phyloP scores from a whole-genome alignment of 35 echinoderm and acorn worm species.

The Holothuria glaberrima region DNA sequence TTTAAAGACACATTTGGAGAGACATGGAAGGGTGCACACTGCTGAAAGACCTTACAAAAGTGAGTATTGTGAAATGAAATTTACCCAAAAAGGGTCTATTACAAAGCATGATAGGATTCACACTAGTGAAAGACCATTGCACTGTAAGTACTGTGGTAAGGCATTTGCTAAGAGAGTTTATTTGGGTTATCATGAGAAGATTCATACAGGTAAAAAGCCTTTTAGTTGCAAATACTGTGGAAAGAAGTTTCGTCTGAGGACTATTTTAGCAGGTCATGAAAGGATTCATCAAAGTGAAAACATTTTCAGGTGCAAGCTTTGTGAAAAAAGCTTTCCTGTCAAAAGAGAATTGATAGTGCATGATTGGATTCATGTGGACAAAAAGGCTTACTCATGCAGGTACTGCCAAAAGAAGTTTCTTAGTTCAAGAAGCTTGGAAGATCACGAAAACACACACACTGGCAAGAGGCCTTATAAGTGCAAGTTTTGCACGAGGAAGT shows the following conservation, averaged over 20 bases:
- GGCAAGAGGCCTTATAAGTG: background rate
- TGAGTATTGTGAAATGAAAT: background rate
- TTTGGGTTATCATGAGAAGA: background rate
- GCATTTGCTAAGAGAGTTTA: background rate
- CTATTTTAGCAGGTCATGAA: no score
- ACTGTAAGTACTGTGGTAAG: background rate
- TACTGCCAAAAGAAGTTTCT: no score
- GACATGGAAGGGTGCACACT: background rate
- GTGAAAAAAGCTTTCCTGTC: background rate
- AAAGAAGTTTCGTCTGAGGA: background rate
- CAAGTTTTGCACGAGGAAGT: background rate
- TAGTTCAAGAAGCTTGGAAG: no score
- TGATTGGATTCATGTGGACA: background rate
- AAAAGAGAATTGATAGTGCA: no score
- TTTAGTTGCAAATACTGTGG: background rate
- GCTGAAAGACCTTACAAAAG: background rate
- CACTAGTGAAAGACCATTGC: background rate
- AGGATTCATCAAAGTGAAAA: background rate
- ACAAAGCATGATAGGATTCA: background rate
- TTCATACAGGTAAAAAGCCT: background rate
- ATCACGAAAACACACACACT: background rate
- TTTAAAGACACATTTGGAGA: background rate
- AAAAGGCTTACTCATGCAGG: background rate
- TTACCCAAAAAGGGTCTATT: background rate
- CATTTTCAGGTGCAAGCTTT: background rate